phyloP scores from a whole-genome alignment of 2,888 invertebrate species.

The Stomorhina lunata region DNA sequence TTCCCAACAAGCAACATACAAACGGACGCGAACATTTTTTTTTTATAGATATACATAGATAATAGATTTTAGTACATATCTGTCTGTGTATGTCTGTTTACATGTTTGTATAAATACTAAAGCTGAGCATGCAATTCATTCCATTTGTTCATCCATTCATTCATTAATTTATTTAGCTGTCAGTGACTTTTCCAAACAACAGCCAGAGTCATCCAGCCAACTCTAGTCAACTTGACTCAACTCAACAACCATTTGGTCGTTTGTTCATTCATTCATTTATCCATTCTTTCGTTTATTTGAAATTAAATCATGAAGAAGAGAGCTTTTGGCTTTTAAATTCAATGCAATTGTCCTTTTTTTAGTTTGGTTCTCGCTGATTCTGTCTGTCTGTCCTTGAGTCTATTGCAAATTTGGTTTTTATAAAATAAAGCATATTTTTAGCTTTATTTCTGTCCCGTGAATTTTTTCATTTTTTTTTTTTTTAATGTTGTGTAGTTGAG shows the following conservation, averaged over 20 bases:
- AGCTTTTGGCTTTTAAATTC: slow-evolving; percentile 57
- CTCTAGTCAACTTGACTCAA: slow-evolving; percentile 18
- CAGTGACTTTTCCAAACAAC: slow-evolving; percentile 66
- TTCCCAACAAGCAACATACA: too few species aligned
- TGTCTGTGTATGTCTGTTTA: background rate
- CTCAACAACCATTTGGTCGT: slow-evolving; percentile 5
- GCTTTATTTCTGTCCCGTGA: slow-evolving; percentile 4
- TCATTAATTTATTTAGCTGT: slow-evolving; percentile 66
- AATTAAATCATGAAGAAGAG: slow-evolving; percentile 58
- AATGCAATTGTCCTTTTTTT: slow-evolving; percentile 41
- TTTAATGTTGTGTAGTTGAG: slow-evolving; percentile 1
- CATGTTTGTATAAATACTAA: slow-evolving; percentile 20
- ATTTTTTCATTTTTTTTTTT: background rate
- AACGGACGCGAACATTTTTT: too few species aligned
- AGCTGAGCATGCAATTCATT: slow-evolving; percentile 35
- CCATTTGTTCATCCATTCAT: slow-evolving; percentile 47
- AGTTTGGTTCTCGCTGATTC: background rate
- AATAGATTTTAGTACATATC: too few species aligned
- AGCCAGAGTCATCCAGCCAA: too few species aligned
- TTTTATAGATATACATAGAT: too few species aligned
- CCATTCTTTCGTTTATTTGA: slow-evolving; percentile 44
- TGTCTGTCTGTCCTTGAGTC: slow-evolving; percentile 19
- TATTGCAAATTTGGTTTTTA: slow-evolving; percentile 12
- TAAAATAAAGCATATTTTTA: slow-evolving; percentile 14
- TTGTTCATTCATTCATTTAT: slow-evolving; percentile 28